Evolutionary conservation across 2,888 invertebrate species (phyloP), one percentile per base, ranked within the genome.

Genomic region (Hemicrepidius hirtus): DNA sequence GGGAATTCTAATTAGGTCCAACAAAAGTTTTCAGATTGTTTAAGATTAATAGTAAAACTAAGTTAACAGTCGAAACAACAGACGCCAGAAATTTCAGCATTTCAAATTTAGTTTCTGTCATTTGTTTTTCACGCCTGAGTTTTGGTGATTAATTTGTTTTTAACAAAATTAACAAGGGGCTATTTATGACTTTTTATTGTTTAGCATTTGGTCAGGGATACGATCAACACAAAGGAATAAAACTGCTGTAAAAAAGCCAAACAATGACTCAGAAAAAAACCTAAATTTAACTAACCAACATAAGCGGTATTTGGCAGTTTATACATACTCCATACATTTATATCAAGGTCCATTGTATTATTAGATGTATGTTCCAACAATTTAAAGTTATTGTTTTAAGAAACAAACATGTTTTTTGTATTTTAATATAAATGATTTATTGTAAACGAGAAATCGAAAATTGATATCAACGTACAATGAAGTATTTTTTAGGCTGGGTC

Each of bases 401-500:
- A 35, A 57, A 21, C 18, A 57, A 57, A 57, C 20, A 57, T 18
- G 37, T 37, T 57, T 57, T 57, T 57, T 57, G 12, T 28, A 53
- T 55, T 5, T 28, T 1, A 40, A 57, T 57, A 57, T 57, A 37
- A 37, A 37, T 57, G 57, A 57, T 57, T 57, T 57, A 57, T 57
- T 18, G 28, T 40, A 57, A 57, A 57, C 1, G 20, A 16, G 32
- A 13, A 13, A 57, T 57, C 57, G 18, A 32, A 57, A 55, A 57
- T 35, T 18, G 37, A 37, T 37, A 37, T n/a, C 37, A 16, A 37
- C 20, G 13, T 10, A 57, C 57, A 57, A 57, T 70, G 55, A 71
- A 71, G 32, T 24, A 53, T 66, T 62, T 49, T 70, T 71, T 67
- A 67, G 60, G 62, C 46, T 53, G 67, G 72, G 72, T 72, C 68